Percentiles rank a stretch among this genome's conserved stretches.
Evolutionary conservation across 2,888 invertebrate genomes (phyloP).

Genomic region (Pyrrhia umbra): DNA sequence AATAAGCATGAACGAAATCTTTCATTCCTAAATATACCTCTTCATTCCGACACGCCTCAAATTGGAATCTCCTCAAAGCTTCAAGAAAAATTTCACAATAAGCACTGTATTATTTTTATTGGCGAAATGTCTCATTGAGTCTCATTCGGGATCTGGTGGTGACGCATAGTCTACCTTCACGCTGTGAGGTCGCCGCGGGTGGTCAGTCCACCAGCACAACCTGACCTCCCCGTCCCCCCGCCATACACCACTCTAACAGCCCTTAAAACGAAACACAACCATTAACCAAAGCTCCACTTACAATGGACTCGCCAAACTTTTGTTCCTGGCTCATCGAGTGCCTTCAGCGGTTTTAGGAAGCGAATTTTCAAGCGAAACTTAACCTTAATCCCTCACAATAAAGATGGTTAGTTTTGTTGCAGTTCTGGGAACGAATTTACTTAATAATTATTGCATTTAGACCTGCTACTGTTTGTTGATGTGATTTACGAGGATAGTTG

Average conservation of each 20-base stretch:
- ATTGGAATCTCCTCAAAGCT: conserved; percentile 42
- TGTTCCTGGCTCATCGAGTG: conserved; percentile 75
- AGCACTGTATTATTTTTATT: conserved; percentile 74
- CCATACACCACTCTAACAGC: conserved; percentile 25
- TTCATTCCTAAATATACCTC: conserved; percentile 5
- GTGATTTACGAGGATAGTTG: conserved; percentile 59
- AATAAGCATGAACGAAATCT: conserved; percentile 5
- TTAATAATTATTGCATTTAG: conserved; percentile 72
- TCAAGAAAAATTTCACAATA: conserved; percentile 59
- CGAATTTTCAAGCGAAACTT: conserved; percentile 40
- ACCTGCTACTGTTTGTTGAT: conserved; percentile 72
- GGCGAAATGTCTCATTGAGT: conserved; percentile 71
- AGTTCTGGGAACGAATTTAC: conserved; percentile 72
- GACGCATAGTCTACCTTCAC: conserved; percentile 75
- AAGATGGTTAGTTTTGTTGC: conserved; percentile 35
- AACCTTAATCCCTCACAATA: conserved; percentile 52
- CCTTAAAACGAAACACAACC: conserved; percentile 44
- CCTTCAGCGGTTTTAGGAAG: conserved; percentile 67
- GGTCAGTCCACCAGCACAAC: conserved; percentile 71
- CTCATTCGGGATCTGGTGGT: conserved; percentile 69
- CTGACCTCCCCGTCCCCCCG: conserved; percentile 60
- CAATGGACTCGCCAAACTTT: conserved; percentile 67
- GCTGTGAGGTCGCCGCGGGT: conserved; percentile 80
- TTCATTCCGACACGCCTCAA: conserved; percentile 31
- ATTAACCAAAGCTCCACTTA: conserved; percentile 65